Evolutionary conservation across 2,888 invertebrate species (phyloP), one percentile per base, ranked within the genome.

Genomic region (Diarsia mendica): DNA sequence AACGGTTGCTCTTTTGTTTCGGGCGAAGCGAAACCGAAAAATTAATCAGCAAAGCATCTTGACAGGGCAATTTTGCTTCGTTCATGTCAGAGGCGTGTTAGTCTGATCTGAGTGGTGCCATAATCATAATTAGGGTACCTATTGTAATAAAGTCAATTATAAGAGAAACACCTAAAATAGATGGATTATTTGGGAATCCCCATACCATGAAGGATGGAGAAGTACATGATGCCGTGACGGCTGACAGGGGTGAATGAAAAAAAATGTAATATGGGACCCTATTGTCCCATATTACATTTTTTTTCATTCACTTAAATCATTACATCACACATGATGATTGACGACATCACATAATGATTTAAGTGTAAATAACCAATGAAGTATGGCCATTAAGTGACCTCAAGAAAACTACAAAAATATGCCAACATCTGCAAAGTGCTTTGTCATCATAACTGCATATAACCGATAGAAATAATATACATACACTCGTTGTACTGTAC

Each of bases 381-480:
- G 18, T 33, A 9, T 28, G 33, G 33, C 33, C 1, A 20, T 9
- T 0, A 60, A 39, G 1, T 20, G 61, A 8, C 6, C 8, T 1
- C 1, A 15, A 63, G 10, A 44, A 44, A 23, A 18, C 13, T 0
- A 9, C 51, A 33, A 33, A 18, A 18, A 48, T 23, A 28, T 28
- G n/a, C 15, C 33, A 80, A 72, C 13, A 13, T 51, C 46, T 5
- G 10, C 20, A 46, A 66, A 53, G 49, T 67, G 49, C 61, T 82
- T 63, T 55, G 10, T 76, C 66, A 76, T 13, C 20, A 20, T 66
- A 68, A 83, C 65, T 78, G 23, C 48, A 20, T 68, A 28, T 15
- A 2, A 53, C 79, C 48, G 83, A 78, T 69, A 69, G 60, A 61
- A 53, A 65, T 46, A 83, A 44, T 69, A 23, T 39, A 51, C 5